A percentile compares a stretch with the other conserved stretches of the same genome.
Conservation (phyloP, 2,113 vertebrate species). For the Dinomys branickii region DNA sequence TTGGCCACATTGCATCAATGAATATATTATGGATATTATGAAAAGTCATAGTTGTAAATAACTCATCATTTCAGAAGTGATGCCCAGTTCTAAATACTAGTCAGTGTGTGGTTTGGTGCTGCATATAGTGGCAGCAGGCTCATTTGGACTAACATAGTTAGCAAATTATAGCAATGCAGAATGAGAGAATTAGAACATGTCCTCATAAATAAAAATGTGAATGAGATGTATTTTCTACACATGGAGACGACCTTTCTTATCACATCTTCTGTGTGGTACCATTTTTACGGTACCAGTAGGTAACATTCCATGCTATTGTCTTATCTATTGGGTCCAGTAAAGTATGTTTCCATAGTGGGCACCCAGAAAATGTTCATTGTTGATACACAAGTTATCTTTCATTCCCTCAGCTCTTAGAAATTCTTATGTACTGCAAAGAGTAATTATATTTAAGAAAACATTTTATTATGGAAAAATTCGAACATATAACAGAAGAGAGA, state of each 20-base stretch:
- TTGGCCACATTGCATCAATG: background rate
- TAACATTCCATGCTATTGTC: background rate
- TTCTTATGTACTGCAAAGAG: background rate
- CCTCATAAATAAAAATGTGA: background rate
- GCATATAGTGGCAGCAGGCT: background rate
- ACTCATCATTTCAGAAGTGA: constrained; percentile 11
- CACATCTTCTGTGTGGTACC: background rate
- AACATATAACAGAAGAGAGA: constrained; percentile 20
- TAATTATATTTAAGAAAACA: background rate
- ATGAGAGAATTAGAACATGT: background rate
- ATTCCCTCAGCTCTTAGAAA: background rate
- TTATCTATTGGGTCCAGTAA: background rate
- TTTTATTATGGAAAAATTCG: constrained; percentile 34
- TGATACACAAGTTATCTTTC: background rate
- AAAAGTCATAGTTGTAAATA: constrained; percentile 26
- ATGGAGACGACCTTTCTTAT: background rate
- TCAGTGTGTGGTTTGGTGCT: background rate
- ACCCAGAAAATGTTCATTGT: background rate
- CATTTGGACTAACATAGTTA: constrained; percentile 21
- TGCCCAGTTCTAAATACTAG: constrained; percentile 8
- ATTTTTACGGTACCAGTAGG: too few species aligned
- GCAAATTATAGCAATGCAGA: background rate
- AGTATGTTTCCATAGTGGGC: background rate
- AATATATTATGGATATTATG: background rate
- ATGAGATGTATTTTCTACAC: constrained; percentile 5